Percentiles rank a stretch among this genome's conserved stretches.
phyloP scores from a whole-genome alignment of 2,797 vertebrate genomes.

The Myripristis murdjan region DNA sequence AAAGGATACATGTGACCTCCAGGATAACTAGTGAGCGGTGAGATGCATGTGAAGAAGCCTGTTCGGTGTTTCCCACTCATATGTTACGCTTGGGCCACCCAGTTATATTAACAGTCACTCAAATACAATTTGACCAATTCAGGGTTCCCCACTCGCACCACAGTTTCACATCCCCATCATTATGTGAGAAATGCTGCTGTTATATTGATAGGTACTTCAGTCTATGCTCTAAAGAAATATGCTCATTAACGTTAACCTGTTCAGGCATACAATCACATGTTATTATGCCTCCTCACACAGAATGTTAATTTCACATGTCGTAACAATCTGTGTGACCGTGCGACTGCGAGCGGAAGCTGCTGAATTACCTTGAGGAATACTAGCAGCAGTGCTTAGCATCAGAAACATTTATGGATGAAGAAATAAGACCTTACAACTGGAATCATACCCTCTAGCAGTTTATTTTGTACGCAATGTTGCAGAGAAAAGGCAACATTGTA shows the following conservation, averaged over 20 bases:
- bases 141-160: too few relatives aligned
- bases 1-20: constrained; percentile 63
- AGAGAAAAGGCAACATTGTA: constrained; percentile 11
- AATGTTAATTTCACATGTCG: constrained; percentile 42
- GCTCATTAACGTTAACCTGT: constrained; percentile 40
- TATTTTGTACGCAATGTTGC: constrained; percentile 8
- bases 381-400: constrained; percentile 42
- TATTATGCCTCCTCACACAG: constrained; percentile 35
- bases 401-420: constrained; percentile 47
- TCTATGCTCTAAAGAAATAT: constrained; percentile 34
- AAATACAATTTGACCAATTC: too few relatives aligned
- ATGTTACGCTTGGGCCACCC: too few relatives aligned
- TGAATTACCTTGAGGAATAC: constrained; percentile 35
- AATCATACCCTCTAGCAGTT: constrained; percentile 43
- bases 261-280: constrained; percentile 40
- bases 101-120: too few relatives aligned
- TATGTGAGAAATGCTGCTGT: too few relatives aligned
- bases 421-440: constrained; percentile 25
- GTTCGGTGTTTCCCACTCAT: too few relatives aligned
- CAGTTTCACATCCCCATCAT: too few relatives aligned
- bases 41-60: constrained; percentile 33
- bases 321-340: constrained; percentile 10
- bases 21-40: constrained; percentile 53
- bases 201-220: constrained; percentile 43
- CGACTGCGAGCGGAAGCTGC: constrained; percentile 18